Percentiles rank a stretch among this genome's conserved stretches.
phyloP scores from a whole-genome alignment of 2,888 invertebrate genomes.

The Anarsia innoxiella region DNA sequence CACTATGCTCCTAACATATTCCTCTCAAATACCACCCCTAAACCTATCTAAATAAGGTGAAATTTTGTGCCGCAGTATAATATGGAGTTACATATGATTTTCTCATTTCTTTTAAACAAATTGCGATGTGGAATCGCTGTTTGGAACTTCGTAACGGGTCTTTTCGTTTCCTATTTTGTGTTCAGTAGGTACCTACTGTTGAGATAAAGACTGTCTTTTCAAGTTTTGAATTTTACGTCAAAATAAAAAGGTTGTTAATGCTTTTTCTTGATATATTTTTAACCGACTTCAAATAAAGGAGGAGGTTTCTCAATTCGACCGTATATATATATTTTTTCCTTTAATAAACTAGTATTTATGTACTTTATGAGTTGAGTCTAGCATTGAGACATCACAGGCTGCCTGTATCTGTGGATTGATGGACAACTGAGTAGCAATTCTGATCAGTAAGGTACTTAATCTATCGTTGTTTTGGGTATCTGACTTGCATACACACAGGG shows the following conservation, averaged over 20 bases:
- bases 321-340: too few relatives aligned
- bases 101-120: conserved; percentile 43
- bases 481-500: too few relatives aligned
- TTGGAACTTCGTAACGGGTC: conserved; percentile 31
- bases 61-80: conserved; percentile 12
- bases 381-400: too few relatives aligned
- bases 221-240: neutral
- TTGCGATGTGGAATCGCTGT: conserved; percentile 41
- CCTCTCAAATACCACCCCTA: conserved; percentile 17
- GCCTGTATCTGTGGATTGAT: too few relatives aligned
- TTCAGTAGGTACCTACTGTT: neutral
- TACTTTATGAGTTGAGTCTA: neutral
- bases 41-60: neutral
- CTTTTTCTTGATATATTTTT: neutral
- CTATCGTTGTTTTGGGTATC: too few relatives aligned
- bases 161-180: conserved; percentile 26
- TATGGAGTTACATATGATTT: conserved; percentile 22
- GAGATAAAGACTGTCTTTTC: neutral
- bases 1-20: conserved; percentile 21
- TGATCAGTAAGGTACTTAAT: too few relatives aligned
- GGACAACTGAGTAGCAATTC: too few relatives aligned
- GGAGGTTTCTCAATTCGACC: too few relatives aligned
- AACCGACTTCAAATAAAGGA: neutral
- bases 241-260: neutral
- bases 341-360: neutral